These are phyloP conservation scores for Amphilophus citrinellus DNA, from an alignment of 2,113 vertebrate species.

Conservation along the genomic window DNA sequence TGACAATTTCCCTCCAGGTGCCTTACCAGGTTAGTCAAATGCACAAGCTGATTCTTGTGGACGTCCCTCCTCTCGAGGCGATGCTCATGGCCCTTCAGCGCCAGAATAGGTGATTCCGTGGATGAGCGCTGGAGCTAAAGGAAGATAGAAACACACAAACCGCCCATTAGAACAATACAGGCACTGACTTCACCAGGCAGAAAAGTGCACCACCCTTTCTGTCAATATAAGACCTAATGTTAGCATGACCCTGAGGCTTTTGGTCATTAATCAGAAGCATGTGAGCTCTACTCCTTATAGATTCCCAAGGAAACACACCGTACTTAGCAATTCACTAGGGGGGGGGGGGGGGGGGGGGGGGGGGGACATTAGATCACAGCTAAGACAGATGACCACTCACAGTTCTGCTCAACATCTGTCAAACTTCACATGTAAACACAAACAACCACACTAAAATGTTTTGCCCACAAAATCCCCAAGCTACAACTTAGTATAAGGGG, in stretches of 20 bases:
- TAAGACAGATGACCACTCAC: constrained; percentile 50
- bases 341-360: background rate
- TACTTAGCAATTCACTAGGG: constrained; percentile 52
- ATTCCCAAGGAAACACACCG: constrained; percentile 52
- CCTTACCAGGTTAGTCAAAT: constrained; percentile 84
- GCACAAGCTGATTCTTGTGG: constrained; percentile 68
- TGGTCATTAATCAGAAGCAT: constrained; percentile 70
- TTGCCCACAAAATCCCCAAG: constrained; percentile 24
- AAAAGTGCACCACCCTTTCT: constrained; percentile 47
- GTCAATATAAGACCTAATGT: constrained; percentile 58
- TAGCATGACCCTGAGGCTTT: constrained; percentile 57
- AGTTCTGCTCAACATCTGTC: constrained; percentile 61
- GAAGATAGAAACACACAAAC: constrained; percentile 30
- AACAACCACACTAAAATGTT: constrained; percentile 41
- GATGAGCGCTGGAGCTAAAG: constrained; percentile 77
- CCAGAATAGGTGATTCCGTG: constrained; percentile 73
- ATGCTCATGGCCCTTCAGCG: constrained; percentile 73
- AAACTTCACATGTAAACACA: constrained; percentile 53
- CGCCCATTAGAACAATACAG: constrained; percentile 41
- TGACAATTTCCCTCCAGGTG: background rate
- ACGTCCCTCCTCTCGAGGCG: constrained; percentile 83
- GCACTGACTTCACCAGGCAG: constrained; percentile 20
- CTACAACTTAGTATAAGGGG: background rate
- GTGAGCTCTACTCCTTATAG: constrained; percentile 31
- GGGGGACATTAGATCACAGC: constrained; percentile 49